A percentile compares a stretch with the other conserved stretches of the same genome.
These are phyloP conservation scores for Parnassius mnemosyne DNA, from an alignment of 2,888 invertebrate genomes.

Conservation along the genomic window DNA sequence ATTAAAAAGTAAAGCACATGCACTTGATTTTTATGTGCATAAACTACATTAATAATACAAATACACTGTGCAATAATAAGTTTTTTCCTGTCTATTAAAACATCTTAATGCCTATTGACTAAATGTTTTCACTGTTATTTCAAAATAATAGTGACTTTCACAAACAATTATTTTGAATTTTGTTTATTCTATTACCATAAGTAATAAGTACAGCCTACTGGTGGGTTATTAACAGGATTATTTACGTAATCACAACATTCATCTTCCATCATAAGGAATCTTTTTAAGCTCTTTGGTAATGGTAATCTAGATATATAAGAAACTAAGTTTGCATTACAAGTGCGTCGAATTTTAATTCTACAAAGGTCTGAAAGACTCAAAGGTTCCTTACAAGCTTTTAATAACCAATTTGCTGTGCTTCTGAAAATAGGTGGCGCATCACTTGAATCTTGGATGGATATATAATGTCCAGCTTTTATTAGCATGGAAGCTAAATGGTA, in stretches of 20 bases:
- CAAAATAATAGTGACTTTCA: too few relatives aligned
- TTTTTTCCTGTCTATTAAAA: too few relatives aligned
- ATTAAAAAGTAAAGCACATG: slow-evolving; percentile 29
- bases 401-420: slow-evolving; percentile 61
- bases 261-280: slow-evolving; percentile 81
- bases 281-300: slow-evolving; percentile 78
- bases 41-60: neutral
- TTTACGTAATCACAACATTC: slow-evolving; percentile 38
- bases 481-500: slow-evolving; percentile 57
- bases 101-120: too few relatives aligned
- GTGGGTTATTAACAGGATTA: slow-evolving; percentile 7
- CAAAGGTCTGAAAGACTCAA: slow-evolving; percentile 78
- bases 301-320: slow-evolving; percentile 63
- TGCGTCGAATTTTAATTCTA: slow-evolving; percentile 75
- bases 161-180: too few relatives aligned
- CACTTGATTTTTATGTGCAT: neutral
- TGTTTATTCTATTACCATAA: too few relatives aligned
- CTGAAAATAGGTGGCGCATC: slow-evolving; percentile 41
- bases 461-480: slow-evolving; percentile 64
- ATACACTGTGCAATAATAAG: too few relatives aligned
- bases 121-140: too few relatives aligned
- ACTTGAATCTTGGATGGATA: slow-evolving; percentile 33
- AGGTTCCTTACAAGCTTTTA: slow-evolving; percentile 67
- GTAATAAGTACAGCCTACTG: too few relatives aligned
- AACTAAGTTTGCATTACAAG: slow-evolving; percentile 57